Base-by-base conservation (phyloP, 2,113 vertebrate genomes). In the Galemys pyrenaicus region DNA sequence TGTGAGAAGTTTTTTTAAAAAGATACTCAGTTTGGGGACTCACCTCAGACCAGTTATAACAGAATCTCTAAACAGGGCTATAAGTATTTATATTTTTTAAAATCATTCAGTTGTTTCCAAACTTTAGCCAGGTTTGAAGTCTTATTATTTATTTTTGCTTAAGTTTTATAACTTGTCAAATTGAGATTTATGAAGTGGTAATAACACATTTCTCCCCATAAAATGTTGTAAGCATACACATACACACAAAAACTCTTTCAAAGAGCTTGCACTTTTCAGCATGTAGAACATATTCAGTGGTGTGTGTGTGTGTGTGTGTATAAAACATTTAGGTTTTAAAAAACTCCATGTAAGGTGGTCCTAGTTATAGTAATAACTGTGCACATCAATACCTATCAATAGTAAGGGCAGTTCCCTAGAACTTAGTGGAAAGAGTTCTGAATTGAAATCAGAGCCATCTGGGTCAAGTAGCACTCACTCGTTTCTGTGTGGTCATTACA, bases 401-500 rank as follows among this genome's bases (percentile, higher is more conserved):
- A 64, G 16, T 32, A 89, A 83, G 58, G 1, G 10, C 1, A 15
- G 6, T 56, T 35, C 10, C 58, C 17, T 74, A 1, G 0, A 30
- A 65, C 11, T 87, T 87, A 39, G 4, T 19, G 39, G 67, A 32
- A 89, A 96, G 11, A 24, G 4, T 3, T n/a, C 5, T 46, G 86
- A 32, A 67, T 79, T 58, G 65, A 46, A 82, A n/a, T 37, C 49
- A 54, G 83, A 35, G 19, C 67, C 28, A 28, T 6, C 17, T 44
- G 3, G 17, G n/a, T 12, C 73, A 49, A 28, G 22, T 56, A 54
- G 60, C 19, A 13, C 41, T 35, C 13, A 4, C 54, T 58, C 26
- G 24, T 5, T 2, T 0, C 41, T 22, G 2, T 10, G 4, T 70
- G 37, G 26, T 58, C 32, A 28, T 2, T 2, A 70, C 1, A 11